Evolutionary conservation across 1,140 invertebrate species (phyloP), one percentile per base, ranked within the genome.

Genomic region (Asobara japonica): DNA sequence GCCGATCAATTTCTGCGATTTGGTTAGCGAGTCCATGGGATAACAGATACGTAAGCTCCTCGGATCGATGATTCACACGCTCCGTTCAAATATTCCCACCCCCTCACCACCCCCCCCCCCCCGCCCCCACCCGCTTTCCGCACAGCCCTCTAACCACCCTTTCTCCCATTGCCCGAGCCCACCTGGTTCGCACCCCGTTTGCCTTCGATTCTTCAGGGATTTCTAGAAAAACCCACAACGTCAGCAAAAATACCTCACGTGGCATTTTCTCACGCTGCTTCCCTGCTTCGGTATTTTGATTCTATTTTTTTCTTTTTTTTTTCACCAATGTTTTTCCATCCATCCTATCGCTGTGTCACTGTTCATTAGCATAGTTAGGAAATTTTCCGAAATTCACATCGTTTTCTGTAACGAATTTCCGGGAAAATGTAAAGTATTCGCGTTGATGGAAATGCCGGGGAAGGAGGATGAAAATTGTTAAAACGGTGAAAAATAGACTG

Each of bases 51-150:
- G 22, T 62, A 62, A 62, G 60, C 60, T 16, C 10, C 10, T n/a
- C 1, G 60, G 29, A 62, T 62, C 60, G 60, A 62, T 62, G 60
- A 62, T 62, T 62, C 29, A 31, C 60, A 62, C 60, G 60, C 29
- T 31, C 18, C 51, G 18, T 27, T 56, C 51, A 56, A 56, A 56
- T 45, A 56, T 56, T 25, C 51, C 25, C 51, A 56, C 18, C 51
- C 51, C 51, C 22, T 25, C 22, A 10, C 51, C n/a, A 3, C 13
- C 4, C 3, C 4, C 20, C 3, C 51, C 18, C 20, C 3, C 45
- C 36, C n/a, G 36, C 18, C n/a, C n/a, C 41, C 41, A 45, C 18
- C 41, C n/a, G n/a, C n/a, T n/a, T n/a, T n/a, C n/a, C n/a, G n/a
- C n/a, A n/a, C n/a, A n/a, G n/a, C n/a, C n/a, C n/a, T n/a, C n/a